Evolutionary conservation across 2,113 vertebrate genomes (phyloP).

Genomic region (Cairina moschata): DNA sequence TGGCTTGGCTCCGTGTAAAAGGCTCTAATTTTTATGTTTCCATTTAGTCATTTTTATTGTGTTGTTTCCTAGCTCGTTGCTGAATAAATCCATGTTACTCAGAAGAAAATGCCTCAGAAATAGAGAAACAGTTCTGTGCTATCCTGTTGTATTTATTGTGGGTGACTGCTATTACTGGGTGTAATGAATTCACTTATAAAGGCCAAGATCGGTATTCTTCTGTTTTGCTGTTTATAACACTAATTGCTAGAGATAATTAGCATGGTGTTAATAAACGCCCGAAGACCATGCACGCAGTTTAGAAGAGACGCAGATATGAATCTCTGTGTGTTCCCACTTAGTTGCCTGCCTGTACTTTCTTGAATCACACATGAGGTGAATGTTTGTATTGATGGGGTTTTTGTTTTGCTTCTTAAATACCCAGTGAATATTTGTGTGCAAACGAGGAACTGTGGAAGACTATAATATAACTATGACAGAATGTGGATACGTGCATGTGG

Average conservation of each 20-base stretch:
- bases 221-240: constrained; percentile 42
- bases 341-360: neutral
- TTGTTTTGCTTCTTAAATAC: no score
- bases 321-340: neutral
- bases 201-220: constrained; percentile 13
- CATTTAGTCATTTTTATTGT: constrained; percentile 65
- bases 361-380: neutral
- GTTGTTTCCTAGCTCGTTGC: constrained; percentile 34
- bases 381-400: neutral
- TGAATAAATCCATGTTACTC: constrained; percentile 49
- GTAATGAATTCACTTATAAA: constrained; percentile 66
- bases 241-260: constrained; percentile 64
- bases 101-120: constrained; percentile 58
- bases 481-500: neutral
- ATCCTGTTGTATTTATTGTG: constrained; percentile 41
- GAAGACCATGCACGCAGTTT: neutral
- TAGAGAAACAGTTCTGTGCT: constrained; percentile 12
- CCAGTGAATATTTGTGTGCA: neutral
- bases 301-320: neutral
- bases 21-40: constrained; percentile 61
- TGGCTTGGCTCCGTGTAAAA: constrained; percentile 10
- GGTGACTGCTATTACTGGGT: constrained; percentile 36
- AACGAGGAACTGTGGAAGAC: neutral
- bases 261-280: constrained; percentile 27
- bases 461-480: accelerated